Evolutionary conservation across 2,797 vertebrate species (phyloP).

Genomic region (Sardinella longiceps): DNA sequence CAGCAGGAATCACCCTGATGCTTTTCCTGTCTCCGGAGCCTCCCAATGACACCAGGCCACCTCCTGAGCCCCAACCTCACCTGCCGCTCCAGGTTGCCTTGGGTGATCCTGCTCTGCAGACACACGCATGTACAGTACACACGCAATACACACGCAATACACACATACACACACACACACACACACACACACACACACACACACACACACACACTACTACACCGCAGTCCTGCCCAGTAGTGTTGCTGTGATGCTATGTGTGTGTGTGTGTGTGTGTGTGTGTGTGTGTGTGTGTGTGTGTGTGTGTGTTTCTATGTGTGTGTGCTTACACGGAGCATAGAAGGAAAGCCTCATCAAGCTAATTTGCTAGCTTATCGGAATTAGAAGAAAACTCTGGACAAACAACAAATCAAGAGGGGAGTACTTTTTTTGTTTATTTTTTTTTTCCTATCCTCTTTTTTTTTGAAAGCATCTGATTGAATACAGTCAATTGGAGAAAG

Average conservation of each 20-base stretch:
- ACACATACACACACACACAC: not conserved
- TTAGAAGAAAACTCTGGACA: conserved; percentile 4
- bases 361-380: conserved; percentile 1
- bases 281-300: not conserved
- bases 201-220: not conserved
- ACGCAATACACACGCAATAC: not conserved
- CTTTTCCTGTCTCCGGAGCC: not conserved
- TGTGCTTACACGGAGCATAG: not conserved
- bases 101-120: not conserved
- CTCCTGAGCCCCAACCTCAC: not conserved
- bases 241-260: not conserved
- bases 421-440: not conserved
- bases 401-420: conserved; percentile 1
- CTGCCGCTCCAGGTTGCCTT: not conserved
- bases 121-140: not conserved
- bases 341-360: conserved; percentile 24
- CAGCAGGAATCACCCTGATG: not conserved
- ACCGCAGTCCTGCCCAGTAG: not conserved
- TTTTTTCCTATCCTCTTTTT: not conserved
- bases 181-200: not conserved
- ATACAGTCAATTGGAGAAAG: conserved; percentile 29
- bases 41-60: not conserved
- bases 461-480: conserved; percentile 1
- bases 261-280: conserved; percentile 4
- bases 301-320: not conserved